These are phyloP conservation scores for Centropus unirufus DNA, from an alignment of 2,113 vertebrate species.

Conservation along the genomic window DNA sequence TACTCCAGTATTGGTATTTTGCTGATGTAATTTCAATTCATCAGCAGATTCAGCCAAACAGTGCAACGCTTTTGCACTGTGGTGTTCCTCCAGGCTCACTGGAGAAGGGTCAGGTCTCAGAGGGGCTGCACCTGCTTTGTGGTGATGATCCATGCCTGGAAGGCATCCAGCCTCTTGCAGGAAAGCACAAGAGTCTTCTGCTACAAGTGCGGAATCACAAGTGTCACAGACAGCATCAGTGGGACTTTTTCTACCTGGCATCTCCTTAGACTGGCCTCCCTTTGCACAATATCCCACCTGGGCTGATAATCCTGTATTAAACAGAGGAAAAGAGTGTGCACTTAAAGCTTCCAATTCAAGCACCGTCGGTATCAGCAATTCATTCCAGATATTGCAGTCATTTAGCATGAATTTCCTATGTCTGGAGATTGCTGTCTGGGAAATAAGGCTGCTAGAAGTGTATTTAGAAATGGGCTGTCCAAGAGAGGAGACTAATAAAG, in stretches of 20 bases:
- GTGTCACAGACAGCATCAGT: neutral
- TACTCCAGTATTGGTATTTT: neutral
- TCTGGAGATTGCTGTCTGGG: neutral
- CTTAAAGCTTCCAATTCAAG: neutral
- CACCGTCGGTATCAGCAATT: neutral
- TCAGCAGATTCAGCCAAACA: neutral
- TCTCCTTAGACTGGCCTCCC: neutral
- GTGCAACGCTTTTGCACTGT: neutral
- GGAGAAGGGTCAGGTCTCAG: neutral
- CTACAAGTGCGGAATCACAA: neutral
- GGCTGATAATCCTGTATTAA: slow-evolving; percentile 42
- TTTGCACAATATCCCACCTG: neutral
- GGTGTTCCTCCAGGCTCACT: neutral
- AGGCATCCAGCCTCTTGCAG: neutral
- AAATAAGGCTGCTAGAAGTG: neutral
- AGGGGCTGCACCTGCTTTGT: neutral
- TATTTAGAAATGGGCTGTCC: neutral
- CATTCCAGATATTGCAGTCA: neutral
- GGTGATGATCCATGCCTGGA: neutral
- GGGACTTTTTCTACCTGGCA: neutral
- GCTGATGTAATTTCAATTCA: neutral
- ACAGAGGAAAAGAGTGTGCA: neutral
- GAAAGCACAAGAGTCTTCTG: neutral
- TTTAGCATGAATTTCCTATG: neutral
- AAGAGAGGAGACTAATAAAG: neutral